These are phyloP conservation scores for Eurosta solidaginis DNA, from an alignment of 1,140 invertebrate species.

Conservation along the genomic window DNA sequence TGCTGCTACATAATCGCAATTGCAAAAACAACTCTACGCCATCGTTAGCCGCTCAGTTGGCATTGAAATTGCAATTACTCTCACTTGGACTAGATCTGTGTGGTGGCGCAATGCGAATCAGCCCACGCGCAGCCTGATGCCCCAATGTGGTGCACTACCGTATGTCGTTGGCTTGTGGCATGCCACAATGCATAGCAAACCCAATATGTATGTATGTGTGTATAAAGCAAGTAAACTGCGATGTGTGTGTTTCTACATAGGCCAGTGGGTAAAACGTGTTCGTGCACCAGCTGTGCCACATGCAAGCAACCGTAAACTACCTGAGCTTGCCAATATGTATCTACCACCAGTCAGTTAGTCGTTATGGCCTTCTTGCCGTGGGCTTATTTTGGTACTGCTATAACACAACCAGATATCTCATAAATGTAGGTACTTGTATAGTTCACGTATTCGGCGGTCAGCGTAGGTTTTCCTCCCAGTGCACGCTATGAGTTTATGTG, in stretches of 20 bases:
- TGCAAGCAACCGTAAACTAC: not conserved
- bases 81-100: constrained; percentile 20
- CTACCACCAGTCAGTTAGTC: not conserved
- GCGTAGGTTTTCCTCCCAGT: not conserved
- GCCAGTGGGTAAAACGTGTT: constrained; percentile 13
- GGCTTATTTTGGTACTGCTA: not conserved
- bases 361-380: not conserved
- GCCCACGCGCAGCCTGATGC: constrained; percentile 24
- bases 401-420: not conserved
- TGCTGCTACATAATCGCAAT: not conserved
- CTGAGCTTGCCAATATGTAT: constrained; percentile 6
- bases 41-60: constrained; percentile 9
- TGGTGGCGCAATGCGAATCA: not conserved
- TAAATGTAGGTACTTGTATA: too few species aligned
- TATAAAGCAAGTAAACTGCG: too few species aligned
- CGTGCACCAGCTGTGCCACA: constrained; percentile 25
- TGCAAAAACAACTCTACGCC: not conserved
- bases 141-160: constrained; percentile 20
- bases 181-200: not conserved
- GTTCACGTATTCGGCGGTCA: not conserved
- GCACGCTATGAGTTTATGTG: not conserved
- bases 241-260: not conserved
- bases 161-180: not conserved
- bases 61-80: constrained; percentile 27
- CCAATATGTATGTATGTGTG: too few species aligned